Evolutionary conservation across 92 coral and sea anemone genomes (phyloP).

Genomic region (Anthopleura xanthogrammica): DNA sequence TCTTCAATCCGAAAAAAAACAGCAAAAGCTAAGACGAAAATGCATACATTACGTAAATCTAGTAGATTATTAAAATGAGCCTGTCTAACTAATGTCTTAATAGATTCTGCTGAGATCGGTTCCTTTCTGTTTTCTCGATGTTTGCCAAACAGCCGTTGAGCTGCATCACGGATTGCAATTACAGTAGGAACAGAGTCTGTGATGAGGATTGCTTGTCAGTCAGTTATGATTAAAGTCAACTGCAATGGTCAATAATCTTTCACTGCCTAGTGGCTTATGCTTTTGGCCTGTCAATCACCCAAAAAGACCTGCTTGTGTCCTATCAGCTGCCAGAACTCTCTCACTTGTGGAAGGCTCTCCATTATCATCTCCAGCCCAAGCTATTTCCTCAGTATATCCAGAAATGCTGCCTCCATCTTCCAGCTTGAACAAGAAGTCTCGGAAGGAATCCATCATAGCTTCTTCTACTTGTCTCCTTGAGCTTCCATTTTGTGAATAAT

Average conservation of each 20-base stretch:
- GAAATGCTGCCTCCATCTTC: slow-evolving; percentile 49
- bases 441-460: slow-evolving; percentile 53
- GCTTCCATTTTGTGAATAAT: slow-evolving; percentile 45
- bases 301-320: slow-evolving; percentile 46
- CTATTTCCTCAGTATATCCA: no score
- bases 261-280: slow-evolving; percentile 51
- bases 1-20: slow-evolving; percentile 46
- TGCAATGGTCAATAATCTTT: slow-evolving; percentile 11
- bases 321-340: no score
- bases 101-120: slow-evolving; percentile 30
- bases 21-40: slow-evolving; percentile 38
- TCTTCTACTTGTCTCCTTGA: slow-evolving; percentile 44
- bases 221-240: slow-evolving; percentile 44
- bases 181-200: slow-evolving; percentile 32
- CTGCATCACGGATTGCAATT: slow-evolving; percentile 46
- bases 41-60: slow-evolving; percentile 46
- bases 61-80: slow-evolving; percentile 36
- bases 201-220: slow-evolving; percentile 30
- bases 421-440: slow-evolving; percentile 58
- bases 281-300: slow-evolving; percentile 69
- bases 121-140: slow-evolving; percentile 44
- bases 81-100: slow-evolving; percentile 8
- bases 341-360: not conserved
- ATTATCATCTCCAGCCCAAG: slow-evolving; percentile 25
- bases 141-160: slow-evolving; percentile 39